Base-by-base conservation (phyloP, 2,113 vertebrate genomes). In the Dipodomys merriami region DNA sequence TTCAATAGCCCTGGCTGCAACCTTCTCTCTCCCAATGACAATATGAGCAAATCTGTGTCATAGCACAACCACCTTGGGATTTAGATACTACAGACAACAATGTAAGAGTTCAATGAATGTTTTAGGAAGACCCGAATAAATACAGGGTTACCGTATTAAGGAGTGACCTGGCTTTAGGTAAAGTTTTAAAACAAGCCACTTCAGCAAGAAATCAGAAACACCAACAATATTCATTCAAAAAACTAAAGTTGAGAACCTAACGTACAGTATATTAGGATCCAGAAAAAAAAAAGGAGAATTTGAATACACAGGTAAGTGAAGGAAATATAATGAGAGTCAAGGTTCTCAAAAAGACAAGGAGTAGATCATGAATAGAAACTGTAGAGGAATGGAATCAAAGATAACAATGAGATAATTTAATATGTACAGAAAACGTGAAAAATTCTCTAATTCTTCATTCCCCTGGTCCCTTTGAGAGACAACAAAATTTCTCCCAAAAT, bases 141-240 rank as follows among this genome's bases (percentile, higher is more conserved):
- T 39, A 73, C 15, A 30, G 68, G 25, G 11, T 74, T 27, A 44
- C 16, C 9, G 86, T 73, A 83, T 22, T n/a, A 73, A 60, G 20
- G 10, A 83, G 80, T 64, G 84, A 67, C 62, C 39, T 73, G 33
- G 19, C 78, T 83, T 92, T 67, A 29, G 18, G 23, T 57, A 15
- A 93, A 25, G 27, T 76, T 94, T 93, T 71, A 92, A 46, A 90
- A 90, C 27, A 74, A 16, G 33, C 12, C 67, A 80, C 12, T 92
- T 90, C 27, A 90, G 80, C 33, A 91, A 82, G 11, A 39, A 71
- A 78, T 27, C 68, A 79, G 76, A 89, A 77, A 74, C 23, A 20
- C 60, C 53, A 78, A 73, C 35, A 78, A 73, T 27, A 49, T 35
- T 80, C 53, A 88, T 25, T 78, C 23, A 57, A 60, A 35, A 72